phyloP scores from a whole-genome alignment of 2,888 invertebrate genomes.

The Tipula helvola region DNA sequence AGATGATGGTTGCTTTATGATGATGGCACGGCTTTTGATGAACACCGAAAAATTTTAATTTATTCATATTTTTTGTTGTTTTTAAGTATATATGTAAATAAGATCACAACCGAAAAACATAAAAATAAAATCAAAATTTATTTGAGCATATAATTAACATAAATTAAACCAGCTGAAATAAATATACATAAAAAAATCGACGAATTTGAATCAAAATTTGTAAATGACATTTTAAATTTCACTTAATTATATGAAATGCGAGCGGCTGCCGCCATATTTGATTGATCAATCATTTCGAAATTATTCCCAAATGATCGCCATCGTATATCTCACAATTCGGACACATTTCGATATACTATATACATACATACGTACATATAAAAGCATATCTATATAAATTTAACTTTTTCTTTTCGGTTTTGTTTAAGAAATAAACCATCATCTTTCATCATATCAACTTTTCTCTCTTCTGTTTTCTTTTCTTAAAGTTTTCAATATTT shows the following conservation, averaged over 20 bases:
- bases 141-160: neutral
- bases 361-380: neutral
- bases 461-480: neutral
- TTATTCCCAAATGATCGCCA: neutral
- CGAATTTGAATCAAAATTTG: neutral
- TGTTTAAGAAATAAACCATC: neutral
- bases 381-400: neutral
- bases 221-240: slow-evolving; percentile 4
- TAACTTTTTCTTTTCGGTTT: neutral
- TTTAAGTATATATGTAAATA: neutral
- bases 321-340: neutral
- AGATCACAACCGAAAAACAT: neutral
- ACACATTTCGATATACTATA: neutral
- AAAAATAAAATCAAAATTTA: neutral
- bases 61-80: neutral
- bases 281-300: neutral
- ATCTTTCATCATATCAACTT: slow-evolving; percentile 5
- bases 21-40: neutral
- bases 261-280: neutral
- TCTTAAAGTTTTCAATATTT: neutral
- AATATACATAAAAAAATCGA: neutral
- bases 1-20: neutral
- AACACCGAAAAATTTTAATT: neutral
- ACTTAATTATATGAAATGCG: neutral
- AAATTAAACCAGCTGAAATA: neutral